Percentiles rank a stretch among this genome's conserved stretches.
These are phyloP conservation scores for Ailuropoda melanoleuca DNA, from an alignment of 2,113 vertebrate species.

Conservation along the genomic window DNA sequence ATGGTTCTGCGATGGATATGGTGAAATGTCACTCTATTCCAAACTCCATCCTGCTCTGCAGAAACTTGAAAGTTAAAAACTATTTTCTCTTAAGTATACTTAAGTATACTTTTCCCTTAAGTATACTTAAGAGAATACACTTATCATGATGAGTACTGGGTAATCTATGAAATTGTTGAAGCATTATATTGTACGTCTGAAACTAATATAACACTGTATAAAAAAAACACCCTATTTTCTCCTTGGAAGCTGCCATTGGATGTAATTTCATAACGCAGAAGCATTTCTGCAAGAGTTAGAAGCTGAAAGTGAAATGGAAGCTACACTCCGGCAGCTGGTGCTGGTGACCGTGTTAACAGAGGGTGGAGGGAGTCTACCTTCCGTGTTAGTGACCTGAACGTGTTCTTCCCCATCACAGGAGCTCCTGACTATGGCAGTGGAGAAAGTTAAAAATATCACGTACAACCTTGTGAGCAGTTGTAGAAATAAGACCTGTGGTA, in stretches of 20 bases:
- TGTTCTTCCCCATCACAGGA: neutral
- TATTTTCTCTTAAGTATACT: neutral
- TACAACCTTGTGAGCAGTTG: neutral
- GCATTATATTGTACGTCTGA: neutral
- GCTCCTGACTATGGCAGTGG: neutral
- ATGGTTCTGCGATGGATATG: neutral
- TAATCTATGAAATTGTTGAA: neutral
- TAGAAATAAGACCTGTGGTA: neutral
- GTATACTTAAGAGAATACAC: neutral
- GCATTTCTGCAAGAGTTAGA: neutral
- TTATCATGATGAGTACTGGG: neutral
- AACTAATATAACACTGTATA: neutral
- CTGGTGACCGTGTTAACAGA: neutral
- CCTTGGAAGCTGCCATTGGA: neutral
- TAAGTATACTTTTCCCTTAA: neutral
- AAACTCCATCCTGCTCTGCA: neutral
- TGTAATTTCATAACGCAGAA: neutral
- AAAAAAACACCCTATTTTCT: neutral
- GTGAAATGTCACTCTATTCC: neutral
- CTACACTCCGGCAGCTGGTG: neutral
- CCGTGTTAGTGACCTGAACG: neutral
- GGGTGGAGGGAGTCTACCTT: no score
- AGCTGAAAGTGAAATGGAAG: neutral
- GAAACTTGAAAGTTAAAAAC: neutral
- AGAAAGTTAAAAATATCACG: neutral